Conservation (phyloP, 2,888 invertebrate genomes). For the Muschampia plurimacula region DNA sequence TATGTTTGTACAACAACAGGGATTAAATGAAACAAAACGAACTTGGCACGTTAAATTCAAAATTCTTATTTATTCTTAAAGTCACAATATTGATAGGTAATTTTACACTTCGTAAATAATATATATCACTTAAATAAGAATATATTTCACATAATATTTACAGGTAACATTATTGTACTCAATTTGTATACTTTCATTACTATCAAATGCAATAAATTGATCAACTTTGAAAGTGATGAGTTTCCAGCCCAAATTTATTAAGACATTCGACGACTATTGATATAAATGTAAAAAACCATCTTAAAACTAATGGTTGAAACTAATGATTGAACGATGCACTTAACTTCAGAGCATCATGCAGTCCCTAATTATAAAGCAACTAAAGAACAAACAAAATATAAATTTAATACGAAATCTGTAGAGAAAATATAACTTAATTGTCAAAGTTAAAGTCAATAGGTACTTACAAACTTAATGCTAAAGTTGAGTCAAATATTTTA, state of each 20-base stretch:
- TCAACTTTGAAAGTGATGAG: slow-evolving; percentile 21
- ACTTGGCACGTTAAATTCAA: slow-evolving; percentile 84
- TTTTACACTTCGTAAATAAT: slow-evolving; percentile 61
- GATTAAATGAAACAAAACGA: slow-evolving; percentile 65
- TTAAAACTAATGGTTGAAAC: no score
- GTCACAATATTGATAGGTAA: slow-evolving; percentile 64
- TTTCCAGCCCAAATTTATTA: slow-evolving; percentile 41
- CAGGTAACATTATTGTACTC: slow-evolving; percentile 82
- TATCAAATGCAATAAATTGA: slow-evolving; percentile 58
- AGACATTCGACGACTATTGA: slow-evolving; percentile 22
- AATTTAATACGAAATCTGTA: no score
- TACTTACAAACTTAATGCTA: no score
- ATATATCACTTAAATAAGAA: slow-evolving; percentile 56
- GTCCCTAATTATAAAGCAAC: no score
- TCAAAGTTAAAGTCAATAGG: no score
- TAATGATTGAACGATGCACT: not conserved
- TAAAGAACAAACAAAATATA: no score
- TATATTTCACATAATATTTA: slow-evolving; percentile 78
- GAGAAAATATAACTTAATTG: no score
- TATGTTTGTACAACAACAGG: no score
- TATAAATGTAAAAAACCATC: not conserved
- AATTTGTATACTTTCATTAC: slow-evolving; percentile 74
- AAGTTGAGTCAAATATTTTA: not conserved
- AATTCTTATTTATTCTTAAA: slow-evolving; percentile 78
- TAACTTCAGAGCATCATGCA: not conserved